Percentiles rank a stretch among this genome's conserved stretches.
phyloP scores from a whole-genome alignment of 2,113 vertebrate genomes.

The Diadophis punctatus region DNA sequence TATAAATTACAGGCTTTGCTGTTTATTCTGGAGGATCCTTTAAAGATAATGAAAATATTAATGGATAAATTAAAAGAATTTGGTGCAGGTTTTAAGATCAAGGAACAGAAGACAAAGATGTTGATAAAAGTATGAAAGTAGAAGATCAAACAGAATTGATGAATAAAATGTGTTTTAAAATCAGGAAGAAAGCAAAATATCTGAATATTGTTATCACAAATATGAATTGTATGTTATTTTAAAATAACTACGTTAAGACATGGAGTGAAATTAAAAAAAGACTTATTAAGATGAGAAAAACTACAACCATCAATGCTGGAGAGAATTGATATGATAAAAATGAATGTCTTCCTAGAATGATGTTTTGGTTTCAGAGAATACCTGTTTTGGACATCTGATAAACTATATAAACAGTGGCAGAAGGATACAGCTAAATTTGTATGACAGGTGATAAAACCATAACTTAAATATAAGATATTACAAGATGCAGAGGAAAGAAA shows the following conservation, averaged over 20 bases:
- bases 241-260: background rate
- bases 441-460: background rate
- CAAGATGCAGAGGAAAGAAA: background rate
- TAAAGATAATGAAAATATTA: background rate
- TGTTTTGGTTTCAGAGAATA: background rate
- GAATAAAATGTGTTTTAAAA: background rate
- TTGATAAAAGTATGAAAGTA: background rate
- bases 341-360: background rate
- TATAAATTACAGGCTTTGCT: background rate
- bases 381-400: background rate
- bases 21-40: background rate
- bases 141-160: background rate
- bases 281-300: background rate
- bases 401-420: background rate
- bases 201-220: background rate
- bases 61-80: background rate
- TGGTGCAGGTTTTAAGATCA: background rate
- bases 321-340: background rate
- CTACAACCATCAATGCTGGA: background rate
- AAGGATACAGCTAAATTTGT: background rate
- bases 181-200: background rate
- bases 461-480: background rate
- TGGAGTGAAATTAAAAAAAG: background rate
- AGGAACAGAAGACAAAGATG: background rate
- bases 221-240: background rate